Evolutionary conservation across 2,113 vertebrate genomes (phyloP), one percentile per base, ranked within the genome.

Genomic region (Ia io): DNA sequence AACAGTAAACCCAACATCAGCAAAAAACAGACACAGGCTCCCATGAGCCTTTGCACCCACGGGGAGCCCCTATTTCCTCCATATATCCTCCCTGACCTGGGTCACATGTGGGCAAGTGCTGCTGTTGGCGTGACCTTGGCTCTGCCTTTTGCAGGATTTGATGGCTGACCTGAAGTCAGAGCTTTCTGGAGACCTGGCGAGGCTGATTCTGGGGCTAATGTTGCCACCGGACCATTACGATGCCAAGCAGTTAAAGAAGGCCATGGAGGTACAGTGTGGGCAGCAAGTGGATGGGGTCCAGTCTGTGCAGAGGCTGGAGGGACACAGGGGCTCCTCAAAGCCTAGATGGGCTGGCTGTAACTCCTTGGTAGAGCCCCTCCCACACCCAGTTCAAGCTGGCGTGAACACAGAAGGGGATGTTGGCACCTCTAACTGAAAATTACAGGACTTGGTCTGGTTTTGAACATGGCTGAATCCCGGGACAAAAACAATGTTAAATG

Each of bases 131-230:
- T 85, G 85, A 88, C 78, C 56, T 42, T 5, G 51, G n/a, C 63
- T 94, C 77, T 88, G 78, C 17, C 56, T 35, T 77, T 67, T 63
- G 88, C 91, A 99, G 99, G 99, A 99, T 92, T 98, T 99, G 96
- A 99, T 99, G 98, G 99, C 99, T 35, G 99, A 99, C 92, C 98
- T 99, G 95, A 99, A 99, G 97, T 99, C 99, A 0, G 99, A 99
- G 97, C 96, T 99, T 80, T 99, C 99, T 0, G 99, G 99, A 94
- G 99, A 99, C 97, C 93, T 99, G 93, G 98, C 99, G 9, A 98
- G 99, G 94, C 98, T 99, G 94, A 98, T 99, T 93, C 98, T 99
- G 0, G 99, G 98, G 22, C 98, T 99, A 28, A 99, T 99, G 99
- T 97, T 99, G 99, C 99, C 98, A 0, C 99, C 99, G 0, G 99